A percentile compares a stretch with the other conserved stretches of the same genome.
Evolutionary conservation across 2,888 invertebrate genomes (phyloP).

Genomic region (Cheilosia grossa): DNA sequence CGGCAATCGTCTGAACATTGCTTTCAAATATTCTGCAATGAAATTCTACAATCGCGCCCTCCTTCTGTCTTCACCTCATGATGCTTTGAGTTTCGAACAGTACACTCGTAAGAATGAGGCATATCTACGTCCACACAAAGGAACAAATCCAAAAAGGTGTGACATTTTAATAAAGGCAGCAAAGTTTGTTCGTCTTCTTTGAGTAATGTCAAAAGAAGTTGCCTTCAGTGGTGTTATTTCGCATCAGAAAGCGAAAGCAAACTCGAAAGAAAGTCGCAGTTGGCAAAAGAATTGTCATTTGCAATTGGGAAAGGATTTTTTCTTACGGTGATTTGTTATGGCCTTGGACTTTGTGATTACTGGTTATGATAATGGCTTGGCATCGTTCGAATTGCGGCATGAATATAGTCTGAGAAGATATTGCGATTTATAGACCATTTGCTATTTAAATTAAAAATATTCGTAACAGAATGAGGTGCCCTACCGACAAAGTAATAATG

Average conservation of each 20-base stretch:
- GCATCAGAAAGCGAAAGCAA: background rate
- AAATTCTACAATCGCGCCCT: constrained; percentile 36
- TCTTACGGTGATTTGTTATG: background rate
- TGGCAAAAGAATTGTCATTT: constrained; percentile 34
- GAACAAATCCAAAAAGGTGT: constrained; percentile 53
- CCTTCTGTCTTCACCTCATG: constrained; percentile 32
- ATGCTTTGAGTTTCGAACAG: constrained; percentile 46
- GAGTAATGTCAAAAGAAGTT: constrained; percentile 56
- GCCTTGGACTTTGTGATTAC: constrained; percentile 23
- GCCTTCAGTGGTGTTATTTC: constrained; percentile 39
- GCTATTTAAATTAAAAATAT: too few relatives aligned
- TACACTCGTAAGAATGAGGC: constrained; percentile 38
- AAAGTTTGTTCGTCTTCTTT: constrained; percentile 44
- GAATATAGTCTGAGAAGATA: background rate
- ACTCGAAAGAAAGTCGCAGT: background rate
- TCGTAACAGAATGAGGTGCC: too few relatives aligned
- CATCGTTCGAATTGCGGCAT: background rate
- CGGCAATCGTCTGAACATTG: background rate
- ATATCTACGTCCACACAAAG: constrained; percentile 42
- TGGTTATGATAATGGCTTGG: background rate
- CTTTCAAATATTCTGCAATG: constrained; percentile 35
- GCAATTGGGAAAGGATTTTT: constrained; percentile 15
- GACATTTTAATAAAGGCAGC: constrained; percentile 67
- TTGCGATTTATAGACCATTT: too few relatives aligned
- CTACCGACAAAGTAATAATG: too few relatives aligned